These are phyloP conservation scores for Folsomia candida DNA, from an alignment of 2,888 invertebrate species.

Conservation along the genomic window DNA sequence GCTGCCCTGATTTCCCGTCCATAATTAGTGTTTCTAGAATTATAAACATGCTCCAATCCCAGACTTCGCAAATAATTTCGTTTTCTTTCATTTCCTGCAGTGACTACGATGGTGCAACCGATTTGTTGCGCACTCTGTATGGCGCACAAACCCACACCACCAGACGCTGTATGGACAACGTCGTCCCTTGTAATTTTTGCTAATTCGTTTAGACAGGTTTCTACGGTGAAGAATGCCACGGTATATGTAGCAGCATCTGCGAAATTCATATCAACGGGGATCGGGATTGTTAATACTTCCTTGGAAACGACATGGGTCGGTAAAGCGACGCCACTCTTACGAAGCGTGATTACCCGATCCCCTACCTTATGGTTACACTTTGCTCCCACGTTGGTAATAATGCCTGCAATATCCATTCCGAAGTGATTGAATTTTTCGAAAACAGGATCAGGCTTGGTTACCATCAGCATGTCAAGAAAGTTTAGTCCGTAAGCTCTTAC, in stretches of 20 bases:
- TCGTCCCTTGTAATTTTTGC: constrained; percentile 14
- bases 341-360: neutral
- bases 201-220: constrained; percentile 13
- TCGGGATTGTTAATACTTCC: neutral
- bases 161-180: too few relatives aligned
- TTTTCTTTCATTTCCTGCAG: constrained; percentile 26
- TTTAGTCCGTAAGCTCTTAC: neutral
- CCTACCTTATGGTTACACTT: neutral
- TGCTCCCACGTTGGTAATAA: neutral
- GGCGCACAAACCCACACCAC: constrained; percentile 22
- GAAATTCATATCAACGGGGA: constrained; percentile 12
- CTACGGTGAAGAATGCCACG: constrained; percentile 16
- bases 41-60: neutral
- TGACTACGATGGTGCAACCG: constrained; percentile 20
- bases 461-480: neutral
- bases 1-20: neutral
- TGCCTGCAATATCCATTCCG: constrained; percentile 1
- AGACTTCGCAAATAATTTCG: constrained; percentile 9
- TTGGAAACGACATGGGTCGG: neutral
- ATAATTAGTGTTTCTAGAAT: constrained; percentile 1
- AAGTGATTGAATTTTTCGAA: neutral
- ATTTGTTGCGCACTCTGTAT: constrained; percentile 20
- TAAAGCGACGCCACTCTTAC: neutral
- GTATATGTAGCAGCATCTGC: constrained; percentile 17
- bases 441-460: neutral